phyloP scores from a whole-genome alignment of 2,888 invertebrate genomes.

The Limnephilus marmoratus region DNA sequence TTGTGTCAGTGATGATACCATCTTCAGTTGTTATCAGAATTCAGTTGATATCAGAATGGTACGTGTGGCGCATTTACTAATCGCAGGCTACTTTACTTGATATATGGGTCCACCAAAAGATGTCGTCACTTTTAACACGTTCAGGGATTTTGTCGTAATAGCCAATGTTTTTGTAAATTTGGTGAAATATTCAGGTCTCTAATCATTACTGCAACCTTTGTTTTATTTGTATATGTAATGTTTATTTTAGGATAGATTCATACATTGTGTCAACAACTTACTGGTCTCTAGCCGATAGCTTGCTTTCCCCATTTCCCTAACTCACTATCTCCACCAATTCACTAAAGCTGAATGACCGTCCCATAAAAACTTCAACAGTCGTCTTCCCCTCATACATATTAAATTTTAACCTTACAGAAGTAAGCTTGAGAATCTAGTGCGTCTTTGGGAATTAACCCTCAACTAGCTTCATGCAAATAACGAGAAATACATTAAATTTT shows the following conservation, averaged over 20 bases:
- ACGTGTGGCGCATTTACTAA: neutral
- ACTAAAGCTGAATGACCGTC: neutral
- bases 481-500: neutral
- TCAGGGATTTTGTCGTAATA: neutral
- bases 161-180: neutral
- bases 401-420: neutral
- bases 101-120: neutral
- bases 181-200: neutral
- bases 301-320: neutral
- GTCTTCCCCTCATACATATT: neutral
- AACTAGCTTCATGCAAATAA: too few relatives aligned
- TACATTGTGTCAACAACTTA: neutral
- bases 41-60: neutral
- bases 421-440: neutral
- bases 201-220: slow-evolving; percentile 48
- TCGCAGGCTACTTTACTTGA: neutral
- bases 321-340: neutral
- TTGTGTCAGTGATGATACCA: neutral
- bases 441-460: neutral
- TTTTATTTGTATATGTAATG: slow-evolving; percentile 44
- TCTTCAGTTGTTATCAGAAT: neutral
- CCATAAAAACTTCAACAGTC: neutral
- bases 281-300: slow-evolving; percentile 17
- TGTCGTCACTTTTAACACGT: neutral
- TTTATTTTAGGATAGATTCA: slow-evolving; percentile 46